These are phyloP conservation scores for Dipodomys spectabilis DNA, from an alignment of 2,113 vertebrate genomes.

Conservation along the genomic window DNA sequence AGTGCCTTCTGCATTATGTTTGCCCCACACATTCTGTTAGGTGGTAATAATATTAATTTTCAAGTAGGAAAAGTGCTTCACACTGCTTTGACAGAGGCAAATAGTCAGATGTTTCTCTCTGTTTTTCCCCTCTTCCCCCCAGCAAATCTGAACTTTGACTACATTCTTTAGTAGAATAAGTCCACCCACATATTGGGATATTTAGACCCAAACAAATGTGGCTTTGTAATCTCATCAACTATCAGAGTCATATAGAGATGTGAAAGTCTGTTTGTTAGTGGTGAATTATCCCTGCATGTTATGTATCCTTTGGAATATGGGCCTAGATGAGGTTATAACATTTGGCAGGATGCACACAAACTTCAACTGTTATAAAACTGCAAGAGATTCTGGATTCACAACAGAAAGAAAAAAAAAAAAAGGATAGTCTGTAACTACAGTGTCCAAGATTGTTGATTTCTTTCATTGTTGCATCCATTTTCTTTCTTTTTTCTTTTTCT, in stretches of 20 bases:
- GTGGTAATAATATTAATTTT: constrained; percentile 25
- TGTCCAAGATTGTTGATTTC: neutral
- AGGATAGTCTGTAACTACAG: neutral
- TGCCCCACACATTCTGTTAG: neutral
- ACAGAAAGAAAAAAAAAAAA: neutral
- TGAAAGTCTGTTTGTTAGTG: constrained; percentile 45
- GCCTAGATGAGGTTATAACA: neutral
- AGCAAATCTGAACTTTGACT: constrained; percentile 58
- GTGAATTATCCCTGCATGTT: neutral
- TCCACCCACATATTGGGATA: constrained; percentile 58
- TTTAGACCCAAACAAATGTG: constrained; percentile 66
- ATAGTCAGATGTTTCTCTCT: neutral
- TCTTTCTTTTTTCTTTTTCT: too few species aligned
- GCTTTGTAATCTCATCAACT: constrained; percentile 68
- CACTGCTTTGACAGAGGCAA: neutral
- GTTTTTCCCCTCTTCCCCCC: neutral
- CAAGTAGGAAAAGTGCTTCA: constrained; percentile 36
- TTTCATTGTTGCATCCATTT: constrained; percentile 23
- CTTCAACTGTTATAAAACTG: neutral
- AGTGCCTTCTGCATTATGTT: neutral
- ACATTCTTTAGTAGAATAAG: constrained; percentile 46
- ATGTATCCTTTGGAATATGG: constrained; percentile 9
- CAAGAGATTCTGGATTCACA: neutral
- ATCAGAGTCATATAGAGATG: constrained; percentile 44
- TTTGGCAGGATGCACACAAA: constrained; percentile 4